Evolutionary conservation across 2,888 invertebrate genomes (phyloP), one percentile per base, ranked within the genome.

Genomic region (Protula sp.): DNA sequence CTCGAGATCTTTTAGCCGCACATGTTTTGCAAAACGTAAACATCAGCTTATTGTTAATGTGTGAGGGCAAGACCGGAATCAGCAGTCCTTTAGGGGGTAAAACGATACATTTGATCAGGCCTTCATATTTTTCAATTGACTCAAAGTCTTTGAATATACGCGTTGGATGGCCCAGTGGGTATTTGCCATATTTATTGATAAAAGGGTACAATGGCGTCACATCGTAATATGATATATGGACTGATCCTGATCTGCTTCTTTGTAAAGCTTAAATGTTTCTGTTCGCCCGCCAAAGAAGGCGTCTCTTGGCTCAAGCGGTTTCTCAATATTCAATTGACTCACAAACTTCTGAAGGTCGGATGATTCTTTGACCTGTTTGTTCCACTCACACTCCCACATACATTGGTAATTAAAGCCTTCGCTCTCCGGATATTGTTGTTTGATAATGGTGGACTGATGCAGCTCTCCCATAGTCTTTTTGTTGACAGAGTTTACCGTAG

Each of bases 11-110:
- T 30, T 56, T 59, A 38, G 74, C 66, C 3, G 66, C 72, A 64
- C 79, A 79, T 0, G 62, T 66, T 5, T 68, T 60, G 64, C 78
- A 80, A 2, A 80, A 58, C 1, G 67, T 58, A 64, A 79, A 79
- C 64, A 75, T 66, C 28, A 80, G 55, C 54, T 71, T 69, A 0
- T 61, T 57, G 51, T 72, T 65, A 55, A 69, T 63, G 54, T 66
- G 62, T 1, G 57, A 27, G 0, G 75, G 74, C 19, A 75, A 54
- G 0, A 75, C 70, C 1, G 70, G 73, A 47, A 67, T 67, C 47
- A 57, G 74, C n/a, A 74, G 55, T 0, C 54, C 38, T 31, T 50
- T 48, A 19, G 71, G 70, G 22, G 72, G 66, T 27, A 70, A 22
- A 1, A 72, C 51, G 30, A 26, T 61, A 45, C 66, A 68, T 19